A percentile compares a stretch with the other conserved stretches of the same genome.
Evolutionary conservation across 1,140 invertebrate species (phyloP).

Genomic region (Sycophila sp.): DNA sequence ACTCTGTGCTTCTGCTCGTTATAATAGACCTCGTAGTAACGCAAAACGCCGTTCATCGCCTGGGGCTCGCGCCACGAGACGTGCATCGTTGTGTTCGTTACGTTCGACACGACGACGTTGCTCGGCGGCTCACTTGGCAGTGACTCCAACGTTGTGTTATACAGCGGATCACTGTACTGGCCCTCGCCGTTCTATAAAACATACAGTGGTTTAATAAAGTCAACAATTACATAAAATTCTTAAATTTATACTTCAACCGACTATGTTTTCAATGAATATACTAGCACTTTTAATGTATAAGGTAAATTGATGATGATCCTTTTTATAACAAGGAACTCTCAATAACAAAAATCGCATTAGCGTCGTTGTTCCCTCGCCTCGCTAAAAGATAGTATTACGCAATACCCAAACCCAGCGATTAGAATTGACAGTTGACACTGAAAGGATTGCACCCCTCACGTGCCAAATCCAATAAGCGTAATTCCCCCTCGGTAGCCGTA

Average conservation of each 20-base stretch:
- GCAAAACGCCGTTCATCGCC: conserved; percentile 78
- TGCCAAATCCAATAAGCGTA: background rate
- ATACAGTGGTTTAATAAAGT: background rate
- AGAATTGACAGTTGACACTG: background rate
- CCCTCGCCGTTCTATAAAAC: conserved; percentile 71
- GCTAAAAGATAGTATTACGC: too few relatives aligned
- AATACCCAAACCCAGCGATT: too few relatives aligned
- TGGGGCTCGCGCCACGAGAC: conserved; percentile 77
- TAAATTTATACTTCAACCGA: background rate
- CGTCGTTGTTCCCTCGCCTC: too few relatives aligned
- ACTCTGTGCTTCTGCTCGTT: conserved; percentile 46
- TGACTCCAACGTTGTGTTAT: conserved; percentile 80
- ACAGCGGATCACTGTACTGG: conserved; percentile 73
- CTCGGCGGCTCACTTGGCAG: conserved; percentile 69
- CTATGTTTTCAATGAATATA: too few relatives aligned
- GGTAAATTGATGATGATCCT: too few relatives aligned
- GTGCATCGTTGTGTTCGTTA: conserved; percentile 74
- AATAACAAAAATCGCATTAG: too few relatives aligned
- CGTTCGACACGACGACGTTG: conserved; percentile 69
- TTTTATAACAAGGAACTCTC: too few relatives aligned
- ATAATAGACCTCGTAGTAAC: conserved; percentile 75
- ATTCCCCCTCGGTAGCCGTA: too few relatives aligned
- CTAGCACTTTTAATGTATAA: too few relatives aligned
- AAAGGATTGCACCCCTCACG: background rate
- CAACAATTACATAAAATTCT: background rate